Percentiles rank a stretch among this genome's conserved stretches.
These are phyloP conservation scores for Alligator mississippiensis DNA, from an alignment of 2,113 vertebrate species.

Conservation along the genomic window DNA sequence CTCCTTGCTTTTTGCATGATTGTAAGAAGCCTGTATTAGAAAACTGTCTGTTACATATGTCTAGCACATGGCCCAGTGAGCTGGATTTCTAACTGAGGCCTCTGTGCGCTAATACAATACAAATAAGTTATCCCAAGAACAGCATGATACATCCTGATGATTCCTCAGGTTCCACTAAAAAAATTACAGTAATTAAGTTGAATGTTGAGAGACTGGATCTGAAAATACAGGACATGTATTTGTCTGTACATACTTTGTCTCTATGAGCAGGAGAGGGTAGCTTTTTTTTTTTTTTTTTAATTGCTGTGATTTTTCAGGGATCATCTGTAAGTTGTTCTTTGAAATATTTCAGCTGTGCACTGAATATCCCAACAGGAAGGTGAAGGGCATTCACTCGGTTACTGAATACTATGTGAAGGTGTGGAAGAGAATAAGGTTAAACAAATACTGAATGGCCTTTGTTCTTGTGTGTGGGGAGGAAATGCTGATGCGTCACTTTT, in stretches of 20 bases:
- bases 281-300: neutral
- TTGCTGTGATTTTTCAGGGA: neutral
- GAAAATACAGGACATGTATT: neutral
- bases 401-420: neutral
- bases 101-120: neutral
- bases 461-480: neutral
- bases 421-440: neutral
- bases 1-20: neutral
- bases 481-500: slow-evolving; percentile 7
- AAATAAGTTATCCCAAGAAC: neutral
- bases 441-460: neutral
- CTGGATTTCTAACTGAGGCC: neutral
- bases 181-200: neutral
- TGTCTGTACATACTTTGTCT: too few species aligned
- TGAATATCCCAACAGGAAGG: neutral
- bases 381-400: neutral
- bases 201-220: neutral
- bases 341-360: neutral
- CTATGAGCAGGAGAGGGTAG: neutral
- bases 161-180: neutral
- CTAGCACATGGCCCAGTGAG: rapidly evolving
- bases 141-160: neutral
- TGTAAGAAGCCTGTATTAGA: neutral
- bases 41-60: neutral
- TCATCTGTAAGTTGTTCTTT: neutral